These are phyloP conservation scores for Crenichthys baileyi DNA, from an alignment of 2,797 vertebrate genomes.

Conservation along the genomic window DNA sequence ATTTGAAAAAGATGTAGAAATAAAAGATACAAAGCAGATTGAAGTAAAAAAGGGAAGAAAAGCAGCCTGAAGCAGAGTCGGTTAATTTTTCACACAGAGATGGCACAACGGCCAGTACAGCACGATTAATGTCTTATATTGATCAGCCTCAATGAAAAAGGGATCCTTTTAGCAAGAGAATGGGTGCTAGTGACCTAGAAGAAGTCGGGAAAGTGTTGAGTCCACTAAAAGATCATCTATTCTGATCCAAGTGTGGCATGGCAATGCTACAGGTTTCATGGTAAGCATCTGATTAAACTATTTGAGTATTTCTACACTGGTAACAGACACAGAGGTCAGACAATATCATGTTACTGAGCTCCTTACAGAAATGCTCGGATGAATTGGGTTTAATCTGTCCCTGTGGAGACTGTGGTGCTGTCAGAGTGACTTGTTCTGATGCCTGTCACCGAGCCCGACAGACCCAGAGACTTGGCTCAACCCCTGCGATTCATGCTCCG, in stretches of 20 bases:
- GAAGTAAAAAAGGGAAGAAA: not conserved
- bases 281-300: constrained; percentile 52
- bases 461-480: constrained; percentile 78
- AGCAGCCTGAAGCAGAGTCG: constrained; percentile 23
- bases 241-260: constrained; percentile 6
- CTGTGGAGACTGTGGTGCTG: constrained; percentile 72
- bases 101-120: constrained; percentile 46
- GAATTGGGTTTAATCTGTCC: constrained; percentile 82
- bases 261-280: constrained; percentile 29
- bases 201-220: constrained; percentile 59
- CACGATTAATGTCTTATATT: constrained; percentile 85
- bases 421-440: constrained; percentile 87
- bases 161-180: constrained; percentile 81
- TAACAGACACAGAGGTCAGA: constrained; percentile 76
- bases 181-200: constrained; percentile 66
- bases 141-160: constrained; percentile 84
- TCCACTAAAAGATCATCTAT: constrained; percentile 82
- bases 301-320: constrained; percentile 71
- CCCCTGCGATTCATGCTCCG: constrained; percentile 75
- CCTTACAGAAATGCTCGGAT: constrained; percentile 79
- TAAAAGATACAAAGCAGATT: not conserved
- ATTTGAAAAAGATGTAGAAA: not conserved
- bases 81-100: constrained; percentile 78
- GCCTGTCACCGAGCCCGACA: constrained; percentile 81
- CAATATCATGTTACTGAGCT: constrained; percentile 80